Evolutionary conservation across 2,888 invertebrate species (phyloP).

Genomic region (Eledona agricola): DNA sequence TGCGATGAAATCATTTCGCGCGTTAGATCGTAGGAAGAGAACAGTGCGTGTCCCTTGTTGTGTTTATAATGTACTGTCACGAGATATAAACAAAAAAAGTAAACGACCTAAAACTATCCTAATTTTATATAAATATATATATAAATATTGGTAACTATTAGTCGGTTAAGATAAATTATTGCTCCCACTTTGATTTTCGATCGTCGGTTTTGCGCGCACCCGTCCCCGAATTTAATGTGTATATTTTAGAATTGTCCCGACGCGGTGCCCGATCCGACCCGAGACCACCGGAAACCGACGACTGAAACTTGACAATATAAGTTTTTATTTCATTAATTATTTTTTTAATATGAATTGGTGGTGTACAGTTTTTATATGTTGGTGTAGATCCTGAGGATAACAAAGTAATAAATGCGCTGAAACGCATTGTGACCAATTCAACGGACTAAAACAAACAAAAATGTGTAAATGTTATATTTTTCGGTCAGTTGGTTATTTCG

Average conservation of each 20-base stretch:
- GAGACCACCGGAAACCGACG: constrained; percentile 39
- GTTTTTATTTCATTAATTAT: constrained; percentile 47
- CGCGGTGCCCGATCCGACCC: too few species aligned
- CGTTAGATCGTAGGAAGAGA: constrained; percentile 3
- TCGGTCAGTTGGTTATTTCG: constrained; percentile 61
- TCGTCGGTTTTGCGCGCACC: constrained; percentile 13
- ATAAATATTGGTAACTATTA: constrained; percentile 51
- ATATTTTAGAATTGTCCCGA: constrained; percentile 18
- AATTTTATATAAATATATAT: constrained; percentile 54
- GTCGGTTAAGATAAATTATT: constrained; percentile 52
- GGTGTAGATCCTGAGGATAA: constrained; percentile 49
- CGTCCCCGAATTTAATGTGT: constrained; percentile 18
- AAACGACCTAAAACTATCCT: constrained; percentile 48
- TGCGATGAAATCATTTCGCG: constrained; percentile 55
- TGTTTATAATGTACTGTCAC: constrained; percentile 44
- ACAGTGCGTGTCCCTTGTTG: constrained; percentile 42
- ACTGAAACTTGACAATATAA: constrained; percentile 50
- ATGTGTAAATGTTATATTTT: constrained; percentile 62
- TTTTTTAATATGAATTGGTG: constrained; percentile 51
- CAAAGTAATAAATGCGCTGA: constrained; percentile 45
- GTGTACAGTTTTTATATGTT: constrained; percentile 59
- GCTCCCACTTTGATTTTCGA: constrained; percentile 30
- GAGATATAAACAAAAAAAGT: constrained; percentile 19
- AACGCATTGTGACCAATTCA: constrained; percentile 57
- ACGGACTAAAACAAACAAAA: constrained; percentile 49